A percentile compares a stretch with the other conserved stretches of the same genome.
These are phyloP conservation scores for Sebastes variabilis DNA, from an alignment of 2,797 vertebrate species.

Conservation along the genomic window DNA sequence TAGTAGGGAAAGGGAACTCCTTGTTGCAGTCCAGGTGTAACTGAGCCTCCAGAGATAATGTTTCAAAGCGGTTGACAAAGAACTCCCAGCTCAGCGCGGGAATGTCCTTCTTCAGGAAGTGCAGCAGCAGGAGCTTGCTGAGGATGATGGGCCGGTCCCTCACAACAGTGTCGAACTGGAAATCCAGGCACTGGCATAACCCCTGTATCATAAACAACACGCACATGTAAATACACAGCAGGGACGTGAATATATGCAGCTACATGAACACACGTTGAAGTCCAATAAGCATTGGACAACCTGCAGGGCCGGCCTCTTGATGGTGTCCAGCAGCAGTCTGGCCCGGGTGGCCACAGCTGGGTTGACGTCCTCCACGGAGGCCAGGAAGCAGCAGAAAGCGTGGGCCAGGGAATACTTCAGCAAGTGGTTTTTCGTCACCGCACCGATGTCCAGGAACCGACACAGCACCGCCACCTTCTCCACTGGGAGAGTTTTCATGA, in stretches of 20 bases:
- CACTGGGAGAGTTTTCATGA: conserved; percentile 78
- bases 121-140: conserved; percentile 95
- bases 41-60: conserved; percentile 96
- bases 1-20: conserved; percentile 98
- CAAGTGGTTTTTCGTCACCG: conserved; percentile 96
- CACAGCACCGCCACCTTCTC: conserved; percentile 98
- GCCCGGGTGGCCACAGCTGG: conserved; percentile 97
- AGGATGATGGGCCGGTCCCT: conserved; percentile 96
- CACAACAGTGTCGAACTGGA: conserved; percentile 99
- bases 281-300: conserved; percentile 61
- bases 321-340: conserved; percentile 93
- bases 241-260: background rate
- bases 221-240: conserved; percentile 15
- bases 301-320: conserved; percentile 96
- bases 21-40: conserved; percentile 99
- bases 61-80: conserved; percentile 99
- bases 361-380: conserved; percentile 97
- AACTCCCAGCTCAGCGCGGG: conserved; percentile 99
- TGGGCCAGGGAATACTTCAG: conserved; percentile 97
- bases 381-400: conserved; percentile 97
- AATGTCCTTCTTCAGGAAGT: conserved; percentile 95
- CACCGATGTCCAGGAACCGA: conserved; percentile 96
- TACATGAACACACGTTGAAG: background rate
- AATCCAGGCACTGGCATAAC: conserved; percentile 96
- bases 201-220: conserved; percentile 79